These are phyloP conservation scores for Eilema sororculum DNA, from an alignment of 2,888 invertebrate genomes.

Conservation along the genomic window DNA sequence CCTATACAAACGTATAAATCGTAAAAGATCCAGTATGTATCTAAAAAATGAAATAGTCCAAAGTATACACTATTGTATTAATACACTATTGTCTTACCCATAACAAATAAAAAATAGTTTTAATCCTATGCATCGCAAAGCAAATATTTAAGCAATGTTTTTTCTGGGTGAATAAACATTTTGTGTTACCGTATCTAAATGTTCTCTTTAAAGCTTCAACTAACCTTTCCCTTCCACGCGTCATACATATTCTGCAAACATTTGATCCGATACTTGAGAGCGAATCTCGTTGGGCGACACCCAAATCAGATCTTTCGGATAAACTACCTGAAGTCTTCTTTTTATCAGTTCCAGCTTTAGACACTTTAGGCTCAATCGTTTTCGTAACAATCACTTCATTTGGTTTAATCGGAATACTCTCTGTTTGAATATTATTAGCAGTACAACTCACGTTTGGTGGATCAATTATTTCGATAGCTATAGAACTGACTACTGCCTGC, in stretches of 20 bases:
- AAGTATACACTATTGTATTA: no score
- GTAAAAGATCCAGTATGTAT: background rate
- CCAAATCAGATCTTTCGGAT: constrained; percentile 74
- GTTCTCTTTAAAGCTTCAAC: constrained; percentile 26
- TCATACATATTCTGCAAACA: constrained; percentile 90
- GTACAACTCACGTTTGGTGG: constrained; percentile 59
- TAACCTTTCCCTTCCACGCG: constrained; percentile 79
- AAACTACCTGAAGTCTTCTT: constrained; percentile 71
- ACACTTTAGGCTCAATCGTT: constrained; percentile 60
- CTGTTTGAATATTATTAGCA: constrained; percentile 53
- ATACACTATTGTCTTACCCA: background rate
- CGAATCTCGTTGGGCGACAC: constrained; percentile 72
- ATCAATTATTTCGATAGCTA: constrained; percentile 37
- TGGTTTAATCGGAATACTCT: constrained; percentile 45
- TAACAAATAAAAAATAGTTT: background rate
- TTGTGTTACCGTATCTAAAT: background rate
- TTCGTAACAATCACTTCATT: constrained; percentile 71
- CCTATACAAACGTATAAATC: background rate
- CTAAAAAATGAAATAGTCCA: background rate
- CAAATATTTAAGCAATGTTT: constrained; percentile 12
- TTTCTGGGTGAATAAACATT: background rate
- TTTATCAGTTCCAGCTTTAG: constrained; percentile 63
- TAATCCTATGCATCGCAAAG: background rate
- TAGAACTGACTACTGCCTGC: constrained; percentile 48
- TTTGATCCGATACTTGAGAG: constrained; percentile 86